Base-by-base conservation (phyloP, 2,113 vertebrate species). In the Mustelus asterias region DNA sequence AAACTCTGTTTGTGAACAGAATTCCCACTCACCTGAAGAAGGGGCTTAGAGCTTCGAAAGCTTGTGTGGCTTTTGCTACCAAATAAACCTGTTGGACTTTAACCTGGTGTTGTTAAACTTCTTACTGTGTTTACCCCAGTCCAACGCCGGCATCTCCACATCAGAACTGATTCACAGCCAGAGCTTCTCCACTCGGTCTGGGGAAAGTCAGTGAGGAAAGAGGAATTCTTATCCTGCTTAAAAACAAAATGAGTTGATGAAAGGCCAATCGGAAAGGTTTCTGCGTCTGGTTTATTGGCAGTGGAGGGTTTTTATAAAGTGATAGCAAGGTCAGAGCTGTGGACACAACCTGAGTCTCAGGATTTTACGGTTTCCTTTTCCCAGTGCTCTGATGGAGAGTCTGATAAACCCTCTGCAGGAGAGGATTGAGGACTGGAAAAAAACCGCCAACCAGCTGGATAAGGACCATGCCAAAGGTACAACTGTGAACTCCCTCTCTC, bases 381-480 rank as follows among this genome's bases (percentile, higher is more conserved):
- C 5, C 97, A 99, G 99, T 0, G 98, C 98, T 11, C 98, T 99
- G 96, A 97, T 99, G 97, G 99, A 99, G 97, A 99, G 98, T 96
- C 98, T 99, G 96, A 99, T 99, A 96, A 99, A 98, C 97, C 99
- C 99, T 4, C 97, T 99, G 96, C 99, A 99, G 97, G 99, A 99
- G 96, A 98, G 99, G 97, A 98, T 99, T 89, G 99, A 99, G 97
- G 99, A 99, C 96, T 99, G 99, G 99, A 99, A 99, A 97, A 98
- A 98, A 97, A 98, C 98, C 0, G 98, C 98, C 96, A 99, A 98
- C 97, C 98, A 98, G 95, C 97, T 99, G 96, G 99, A 99, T 97
- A 99, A 99, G 96, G 99, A 99, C 97, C 99, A 99, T 0, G 98
- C 99, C 0, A 99, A 99, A 99, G 99, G 99, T 99, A 94, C 0